Percentiles rank a stretch among this genome's conserved stretches.
These are phyloP conservation scores for Lithophane socia DNA, from an alignment of 2,888 invertebrate genomes.

Conservation along the genomic window DNA sequence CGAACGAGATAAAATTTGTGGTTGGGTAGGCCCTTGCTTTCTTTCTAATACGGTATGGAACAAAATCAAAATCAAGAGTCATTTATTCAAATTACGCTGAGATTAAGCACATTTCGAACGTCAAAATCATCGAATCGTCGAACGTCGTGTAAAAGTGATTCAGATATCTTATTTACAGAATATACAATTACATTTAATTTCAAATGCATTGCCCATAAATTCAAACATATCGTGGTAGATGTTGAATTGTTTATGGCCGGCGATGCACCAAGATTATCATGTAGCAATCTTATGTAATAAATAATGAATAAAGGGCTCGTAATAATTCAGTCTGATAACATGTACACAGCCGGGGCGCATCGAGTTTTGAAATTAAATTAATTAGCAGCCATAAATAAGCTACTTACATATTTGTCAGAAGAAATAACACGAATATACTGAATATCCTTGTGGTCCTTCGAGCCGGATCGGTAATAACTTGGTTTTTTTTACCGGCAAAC, in stretches of 20 bases:
- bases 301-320: neutral
- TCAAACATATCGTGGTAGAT: neutral
- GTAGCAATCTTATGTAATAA: neutral
- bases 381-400: neutral
- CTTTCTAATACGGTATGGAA: too few species aligned
- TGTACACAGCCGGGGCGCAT: neutral
- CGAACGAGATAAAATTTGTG: too few species aligned
- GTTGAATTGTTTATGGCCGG: constrained; percentile 2
- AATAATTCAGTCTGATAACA: neutral
- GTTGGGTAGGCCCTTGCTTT: too few species aligned
- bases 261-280: constrained; percentile 1
- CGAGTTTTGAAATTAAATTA: neutral
- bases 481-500: neutral
- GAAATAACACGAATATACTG: neutral
- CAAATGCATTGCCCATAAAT: neutral
- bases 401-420: neutral
- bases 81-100: too few species aligned
- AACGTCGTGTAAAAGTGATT: too few species aligned
- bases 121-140: too few species aligned
- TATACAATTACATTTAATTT: too few species aligned
- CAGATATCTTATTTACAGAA: too few species aligned
- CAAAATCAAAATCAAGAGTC: too few species aligned
- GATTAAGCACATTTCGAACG: too few species aligned
- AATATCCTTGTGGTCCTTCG: neutral
- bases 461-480: neutral